Conservation (phyloP, 1,140 invertebrate species). For the Dendroctonus valens region DNA sequence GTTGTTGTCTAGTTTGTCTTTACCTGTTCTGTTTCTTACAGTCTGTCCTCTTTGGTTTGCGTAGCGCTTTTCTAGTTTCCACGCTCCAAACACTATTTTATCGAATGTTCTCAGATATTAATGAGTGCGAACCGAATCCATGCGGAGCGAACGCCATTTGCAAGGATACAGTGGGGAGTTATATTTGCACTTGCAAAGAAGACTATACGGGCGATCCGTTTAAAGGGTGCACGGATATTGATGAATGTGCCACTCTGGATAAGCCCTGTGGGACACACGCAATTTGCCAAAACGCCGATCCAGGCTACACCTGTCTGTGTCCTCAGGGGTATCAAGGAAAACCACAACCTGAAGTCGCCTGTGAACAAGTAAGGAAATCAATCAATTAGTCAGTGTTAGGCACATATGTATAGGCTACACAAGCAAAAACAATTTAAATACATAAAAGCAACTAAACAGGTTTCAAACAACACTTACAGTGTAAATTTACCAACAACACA, state of each 20-base stretch:
- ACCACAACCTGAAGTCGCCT: slow-evolving; percentile 77
- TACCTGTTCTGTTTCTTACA: slow-evolving; percentile 50
- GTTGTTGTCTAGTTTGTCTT: slow-evolving; percentile 40
- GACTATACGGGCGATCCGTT: slow-evolving; percentile 84
- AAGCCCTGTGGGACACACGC: slow-evolving; percentile 84
- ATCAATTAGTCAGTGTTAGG: too few relatives aligned
- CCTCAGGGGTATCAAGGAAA: slow-evolving; percentile 84
- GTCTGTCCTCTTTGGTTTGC: slow-evolving; percentile 46
- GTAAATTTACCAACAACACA: too few relatives aligned
- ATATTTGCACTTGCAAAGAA: slow-evolving; percentile 75
- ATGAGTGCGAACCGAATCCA: slow-evolving; percentile 83
- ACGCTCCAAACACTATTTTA: slow-evolving; percentile 32
- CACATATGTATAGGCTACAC: too few relatives aligned
- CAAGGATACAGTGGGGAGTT: slow-evolving; percentile 83
- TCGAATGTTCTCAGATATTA: slow-evolving; percentile 67
- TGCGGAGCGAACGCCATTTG: slow-evolving; percentile 84
- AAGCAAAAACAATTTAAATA: too few relatives aligned
- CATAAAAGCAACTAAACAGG: too few relatives aligned
- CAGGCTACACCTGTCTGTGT: slow-evolving; percentile 85
- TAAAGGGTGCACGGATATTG: slow-evolving; percentile 82
- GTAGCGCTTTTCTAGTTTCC: slow-evolving; percentile 24
- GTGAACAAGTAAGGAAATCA: slow-evolving; percentile 68
- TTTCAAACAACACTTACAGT: too few relatives aligned
- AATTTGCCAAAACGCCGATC: slow-evolving; percentile 81
- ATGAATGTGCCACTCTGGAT: slow-evolving; percentile 81